Base-by-base conservation (phyloP, 2,113 vertebrate species). In the Cricetomys ansorgei region DNA sequence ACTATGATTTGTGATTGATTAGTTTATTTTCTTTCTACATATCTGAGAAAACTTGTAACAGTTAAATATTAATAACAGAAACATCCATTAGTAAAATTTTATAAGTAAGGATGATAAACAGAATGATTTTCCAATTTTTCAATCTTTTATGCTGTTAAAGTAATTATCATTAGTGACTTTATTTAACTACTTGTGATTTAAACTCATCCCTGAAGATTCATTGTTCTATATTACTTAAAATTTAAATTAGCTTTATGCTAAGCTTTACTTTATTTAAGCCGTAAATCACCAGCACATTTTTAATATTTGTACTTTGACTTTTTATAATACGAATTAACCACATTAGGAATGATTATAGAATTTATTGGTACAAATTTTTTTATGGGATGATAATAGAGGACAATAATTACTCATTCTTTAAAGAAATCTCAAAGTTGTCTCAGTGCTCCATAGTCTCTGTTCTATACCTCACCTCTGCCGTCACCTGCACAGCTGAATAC, bases 221-320 rank as follows among this genome's bases (percentile, higher is more conserved):
- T 27, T 94, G 62, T 65, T 79, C 75, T 19, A 29, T 4, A 31
- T n/a, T 89, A 83, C 29, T 93, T 95, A 96, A 95, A 69, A 90
- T 88, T 90, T 55, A 92, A 69, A 67, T 92, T 72, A 94, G 25
- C 11, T 62, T 86, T 83, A 15, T 75, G 88, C 0, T 81, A 50
- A 45, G 3, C 70, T 88, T 92, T 87, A 73, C 83, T 89, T 95
- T 25, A 91, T 67, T 91, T 91, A 91, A 85, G 70, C 7, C 29
- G 3, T 89, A 65, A 92, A 67, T 89, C 31, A 93, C 37, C 9
- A 76, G 23, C 76, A 86, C 0, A 86, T 45, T 9, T 13, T 89
- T 53, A 94, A 59, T 65, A 90, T 62, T 67, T 3, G 8, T 95
- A 11, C 37, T 77, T 86, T 89, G 65, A 21, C 8, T 92, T 92